Base-by-base conservation (phyloP, 1,140 invertebrate species). In the Paraescarpia echinospica region DNA sequence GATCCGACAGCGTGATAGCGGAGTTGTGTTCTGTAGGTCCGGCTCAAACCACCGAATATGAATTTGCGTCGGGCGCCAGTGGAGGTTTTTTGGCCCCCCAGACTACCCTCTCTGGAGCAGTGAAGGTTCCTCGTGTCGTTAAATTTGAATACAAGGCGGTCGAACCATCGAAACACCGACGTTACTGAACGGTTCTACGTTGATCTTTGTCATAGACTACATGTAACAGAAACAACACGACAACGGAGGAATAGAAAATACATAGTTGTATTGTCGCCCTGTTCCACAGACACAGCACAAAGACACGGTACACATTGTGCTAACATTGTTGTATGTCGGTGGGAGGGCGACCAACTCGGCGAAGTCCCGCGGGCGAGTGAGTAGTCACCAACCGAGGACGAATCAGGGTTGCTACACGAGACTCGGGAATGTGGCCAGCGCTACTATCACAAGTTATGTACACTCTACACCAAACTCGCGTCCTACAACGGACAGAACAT, bases 401-500 rank as follows among this genome's bases (percentile, higher is more conserved):
- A 77, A 77, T 77, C 59, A 27, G 18, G 59, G 59, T 77, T 77
- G 59, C 59, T 77, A 77, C 27, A 77, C 59, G 0, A 77, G 59
- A 77, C 59, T 77, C 22, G 27, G 59, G 59, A 77, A 77, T 77
- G 59, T 77, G 59, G 59, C 59, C 59, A 77, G 59, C 22, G 14
- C 59, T 77, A 77, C 59, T 77, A 77, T 77, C 59, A 77, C 59
- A 77, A 77, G 59, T 12, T 77, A 77, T 77, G 59, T 77, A 77
- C 59, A 77, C 27, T 77, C 22, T 77, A 5, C 59, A 77, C 59
- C 59, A 77, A 77, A 77, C 14, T 77, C 12, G 59, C 22, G 59
- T 77, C 59, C 59, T 77, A 77, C 59, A 77, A 77, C 59, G 59
- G 59, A 77, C 59, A 77, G 59, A 77, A 77, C 59, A 77, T 77